Conservation (phyloP, 2,888 invertebrate genomes). For the Allygus modestus region DNA sequence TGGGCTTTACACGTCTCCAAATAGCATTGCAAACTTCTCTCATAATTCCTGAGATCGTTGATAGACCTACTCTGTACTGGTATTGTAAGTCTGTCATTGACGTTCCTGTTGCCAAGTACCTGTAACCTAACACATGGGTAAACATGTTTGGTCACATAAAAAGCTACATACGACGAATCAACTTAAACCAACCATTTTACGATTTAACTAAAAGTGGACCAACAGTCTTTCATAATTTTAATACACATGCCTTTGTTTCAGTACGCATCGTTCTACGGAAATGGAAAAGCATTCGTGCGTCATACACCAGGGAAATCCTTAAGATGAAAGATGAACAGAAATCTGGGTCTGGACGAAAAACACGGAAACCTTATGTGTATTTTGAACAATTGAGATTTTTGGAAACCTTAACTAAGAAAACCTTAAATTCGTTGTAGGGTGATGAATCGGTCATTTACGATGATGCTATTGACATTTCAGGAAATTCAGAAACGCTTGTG, state of each 20-base stretch:
- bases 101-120: slow-evolving; percentile 1
- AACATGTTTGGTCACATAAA: not conserved
- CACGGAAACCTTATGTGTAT: not conserved
- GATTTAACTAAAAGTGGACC: not conserved
- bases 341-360: slow-evolving; percentile 4
- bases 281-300: not conserved
- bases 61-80: not conserved
- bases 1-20: not conserved
- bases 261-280: not conserved
- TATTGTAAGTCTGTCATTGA: slow-evolving; percentile 6
- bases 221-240: not conserved
- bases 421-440: not conserved
- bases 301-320: not conserved
- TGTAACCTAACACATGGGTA: not conserved
- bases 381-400: not conserved
- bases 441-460: not conserved
- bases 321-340: slow-evolving; percentile 2
- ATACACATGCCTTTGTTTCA: not conserved
- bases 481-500: not conserved
- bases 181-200: slow-evolving; percentile 4
- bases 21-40: slow-evolving; percentile 3
- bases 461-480: not conserved
- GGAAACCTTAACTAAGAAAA: slow-evolving; percentile 1
- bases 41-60: not conserved
- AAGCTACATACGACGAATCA: slow-evolving; percentile 14